phyloP scores from a whole-genome alignment of 2,888 invertebrate genomes.

The Sinopyrophorus schimmeli region DNA sequence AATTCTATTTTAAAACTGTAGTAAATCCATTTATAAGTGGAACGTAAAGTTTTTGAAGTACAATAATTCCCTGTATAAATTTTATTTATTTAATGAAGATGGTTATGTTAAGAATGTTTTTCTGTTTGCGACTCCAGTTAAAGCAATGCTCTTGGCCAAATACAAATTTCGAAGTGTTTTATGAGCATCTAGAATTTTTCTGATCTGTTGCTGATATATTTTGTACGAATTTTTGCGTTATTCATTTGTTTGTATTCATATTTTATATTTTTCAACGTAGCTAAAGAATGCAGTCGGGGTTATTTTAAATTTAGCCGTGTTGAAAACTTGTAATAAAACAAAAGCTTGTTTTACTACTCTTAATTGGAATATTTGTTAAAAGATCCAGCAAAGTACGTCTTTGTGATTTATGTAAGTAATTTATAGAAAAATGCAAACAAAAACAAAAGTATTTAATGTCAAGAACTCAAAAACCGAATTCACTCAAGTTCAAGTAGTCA shows the following conservation, averaged over 20 bases:
- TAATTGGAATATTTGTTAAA: conserved; percentile 25
- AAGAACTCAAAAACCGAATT: conserved; percentile 18
- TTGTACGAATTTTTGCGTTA: conserved; percentile 10
- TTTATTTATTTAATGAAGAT: conserved; percentile 17
- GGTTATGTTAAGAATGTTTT: conserved; percentile 19
- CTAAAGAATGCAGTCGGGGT: conserved; percentile 14
- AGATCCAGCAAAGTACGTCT: conserved; percentile 12
- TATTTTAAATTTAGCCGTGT: conserved; percentile 17
- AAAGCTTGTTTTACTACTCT: conserved; percentile 21
- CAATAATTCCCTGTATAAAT: background rate
- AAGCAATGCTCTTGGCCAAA: background rate
- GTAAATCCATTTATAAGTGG: too few relatives aligned
- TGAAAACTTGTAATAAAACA: conserved; percentile 23
- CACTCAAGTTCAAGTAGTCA: conserved; percentile 9
- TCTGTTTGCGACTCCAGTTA: conserved; percentile 7
- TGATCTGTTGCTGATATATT: conserved; percentile 16
- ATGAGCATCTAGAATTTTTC: conserved; percentile 9
- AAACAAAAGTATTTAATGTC: conserved; percentile 17
- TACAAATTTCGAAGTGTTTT: background rate
- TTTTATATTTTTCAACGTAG: conserved; percentile 15
- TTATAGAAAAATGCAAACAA: conserved; percentile 26
- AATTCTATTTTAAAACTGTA: too few relatives aligned
- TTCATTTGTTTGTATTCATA: conserved; percentile 17
- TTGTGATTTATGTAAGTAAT: conserved; percentile 30
- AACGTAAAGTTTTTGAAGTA: background rate